Base-by-base conservation (phyloP, 2,113 vertebrate genomes). In the Nestor notabilis region DNA sequence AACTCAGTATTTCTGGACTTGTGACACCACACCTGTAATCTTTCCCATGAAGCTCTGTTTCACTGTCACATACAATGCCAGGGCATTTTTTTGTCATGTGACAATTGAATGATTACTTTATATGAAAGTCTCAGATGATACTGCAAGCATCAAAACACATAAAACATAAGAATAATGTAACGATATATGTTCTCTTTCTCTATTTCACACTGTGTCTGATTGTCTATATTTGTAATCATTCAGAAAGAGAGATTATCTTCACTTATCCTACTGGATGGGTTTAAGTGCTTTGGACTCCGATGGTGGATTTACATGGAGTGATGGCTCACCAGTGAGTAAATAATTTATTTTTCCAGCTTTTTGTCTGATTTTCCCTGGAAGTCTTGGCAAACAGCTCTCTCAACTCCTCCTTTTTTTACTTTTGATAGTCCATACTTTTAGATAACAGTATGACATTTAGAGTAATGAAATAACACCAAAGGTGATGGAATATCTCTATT, bases 251-350 rank as follows among this genome's bases (percentile, higher is more conserved):
- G 86, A 77, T 5, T 89, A 60, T 60, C 82, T 92, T 89, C 94
- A 96, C 28, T 69, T 87, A 5, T 83, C 93, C 18, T 97, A 97
- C n/a, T 99, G 99, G 99, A 98, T 99, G 61, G 99, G 99, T 70
- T 92, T 99, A 94, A 98, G 58, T n/a, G 93, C 97, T 3, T 97
- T 98, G 43, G 98, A 98, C 47, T 90, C 98, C 29, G 98, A 97
- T 24, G 77, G 95, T 35, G 99, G 99, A 58, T 99, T 98, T 92
- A 83, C 87, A 20, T 99, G 99, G 99, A 98, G 96, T 66, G 99
- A 99, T 95, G 99, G 97, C n/a, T 99, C 99, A 35, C 94, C 99
- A 41, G 99, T 99, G 97, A 97, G 98, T 99, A 95, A 92, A 92
- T 46, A 27, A 64, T 61, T 77, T 74, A 12, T 64, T 87, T 9